phyloP scores from a whole-genome alignment of 1,140 invertebrate genomes.

The Sarcophaga bullata region DNA sequence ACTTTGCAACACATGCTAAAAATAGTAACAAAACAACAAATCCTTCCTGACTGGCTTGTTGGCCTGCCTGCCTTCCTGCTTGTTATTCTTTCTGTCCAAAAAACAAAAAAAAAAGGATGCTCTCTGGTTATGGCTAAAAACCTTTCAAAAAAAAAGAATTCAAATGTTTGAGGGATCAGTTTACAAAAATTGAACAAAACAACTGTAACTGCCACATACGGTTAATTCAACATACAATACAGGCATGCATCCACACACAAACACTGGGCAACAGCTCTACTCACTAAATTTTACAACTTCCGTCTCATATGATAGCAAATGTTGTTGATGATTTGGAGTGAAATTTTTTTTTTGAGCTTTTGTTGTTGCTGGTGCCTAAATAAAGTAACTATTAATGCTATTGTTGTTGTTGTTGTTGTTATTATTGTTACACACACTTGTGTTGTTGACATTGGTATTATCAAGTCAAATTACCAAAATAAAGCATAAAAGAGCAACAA shows the following conservation, averaged over 20 bases:
- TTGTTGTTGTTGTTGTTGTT: not conserved
- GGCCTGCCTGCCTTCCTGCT: no score
- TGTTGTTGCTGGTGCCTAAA: not conserved
- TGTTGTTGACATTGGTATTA: slow-evolving; percentile 14
- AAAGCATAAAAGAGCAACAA: not conserved
- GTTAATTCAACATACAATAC: not conserved
- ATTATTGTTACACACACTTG: not conserved
- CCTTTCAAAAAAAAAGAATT: not conserved
- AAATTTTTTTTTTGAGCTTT: not conserved
- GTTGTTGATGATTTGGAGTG: not conserved
- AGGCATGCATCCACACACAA: no score
- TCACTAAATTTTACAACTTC: not conserved
- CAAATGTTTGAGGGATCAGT: not conserved
- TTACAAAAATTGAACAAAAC: not conserved
- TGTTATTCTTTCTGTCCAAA: no score
- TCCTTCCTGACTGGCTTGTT: not conserved
- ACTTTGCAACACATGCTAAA: not conserved
- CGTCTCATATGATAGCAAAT: slow-evolving; percentile 9
- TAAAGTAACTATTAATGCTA: not conserved
- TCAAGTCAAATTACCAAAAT: not conserved
- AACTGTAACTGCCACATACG: not conserved
- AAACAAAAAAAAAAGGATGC: no score
- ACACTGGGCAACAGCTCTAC: not conserved
- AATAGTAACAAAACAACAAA: not conserved
- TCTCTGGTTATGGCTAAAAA: not conserved